Evolutionary conservation across 2,888 invertebrate species (phyloP), one percentile per base, ranked within the genome.

Genomic region (Troides aeacus): DNA sequence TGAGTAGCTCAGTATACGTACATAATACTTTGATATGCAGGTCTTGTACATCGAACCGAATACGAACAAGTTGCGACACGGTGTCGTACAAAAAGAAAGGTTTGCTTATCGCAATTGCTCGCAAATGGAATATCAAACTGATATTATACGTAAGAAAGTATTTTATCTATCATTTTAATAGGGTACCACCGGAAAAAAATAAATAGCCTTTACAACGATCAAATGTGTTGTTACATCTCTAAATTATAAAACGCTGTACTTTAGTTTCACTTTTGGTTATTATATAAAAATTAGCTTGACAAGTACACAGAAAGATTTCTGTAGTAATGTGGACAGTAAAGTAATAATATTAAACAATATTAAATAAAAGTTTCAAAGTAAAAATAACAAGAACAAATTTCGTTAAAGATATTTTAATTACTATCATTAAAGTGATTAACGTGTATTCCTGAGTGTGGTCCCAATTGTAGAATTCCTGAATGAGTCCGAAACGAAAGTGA

Each of bases 21-120:
- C 8, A 21, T 39, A 71, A 66, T 65, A 73, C 74, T 81, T 82
- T 82, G 75, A 77, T 79, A 82, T 81, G 79, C 82, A 73, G 71
- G 70, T 62, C 73, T 73, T 71, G 81, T 77, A 66, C 64, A 66
- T 62, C 71, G 72, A 61, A 71, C 74, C 75, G 71, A 75, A 76
- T 74, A 74, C 74, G 75, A 74, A 73, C 74, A 67, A 69, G 75
- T 83, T 83, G 77, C 81, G 74, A 78, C 81, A 82, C 76, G 76
- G 72, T 79, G 78, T 76, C 73, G 74, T 68, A 70, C 69, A 66
- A 72, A 75, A 76, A 76, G 74, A 78, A 77, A 77, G 73, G 75
- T 71, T 73, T 70, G 74, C 69, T 74, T 74, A 76, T 76, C 75
- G 77, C 75, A 82, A 83, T 73, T 68, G 70, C 60, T 75, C 77